Conservation (phyloP, 2,888 invertebrate species). For the Teinopalpus imperialis region DNA sequence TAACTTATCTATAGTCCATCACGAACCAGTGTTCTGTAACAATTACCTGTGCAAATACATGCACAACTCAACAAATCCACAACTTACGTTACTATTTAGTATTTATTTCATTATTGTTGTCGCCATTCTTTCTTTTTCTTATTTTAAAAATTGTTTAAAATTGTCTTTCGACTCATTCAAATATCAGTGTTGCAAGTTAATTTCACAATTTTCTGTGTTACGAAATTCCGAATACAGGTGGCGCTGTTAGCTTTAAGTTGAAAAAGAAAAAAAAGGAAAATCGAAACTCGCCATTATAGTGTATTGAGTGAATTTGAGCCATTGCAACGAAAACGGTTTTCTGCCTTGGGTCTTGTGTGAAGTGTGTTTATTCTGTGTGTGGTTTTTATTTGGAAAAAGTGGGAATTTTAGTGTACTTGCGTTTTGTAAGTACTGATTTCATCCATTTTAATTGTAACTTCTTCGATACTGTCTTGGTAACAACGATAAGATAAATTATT, state of each 20-base stretch:
- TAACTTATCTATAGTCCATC: no score
- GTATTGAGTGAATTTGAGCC: slow-evolving; percentile 43
- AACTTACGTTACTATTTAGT: no score
- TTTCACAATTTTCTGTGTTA: neutral
- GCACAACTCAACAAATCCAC: no score
- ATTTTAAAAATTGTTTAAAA: no score
- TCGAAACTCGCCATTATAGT: slow-evolving; percentile 56
- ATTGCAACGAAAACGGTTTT: slow-evolving; percentile 76
- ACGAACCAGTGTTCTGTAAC: no score
- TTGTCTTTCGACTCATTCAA: no score
- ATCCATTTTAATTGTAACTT: slow-evolving; percentile 29
- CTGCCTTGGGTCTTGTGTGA: slow-evolving; percentile 76
- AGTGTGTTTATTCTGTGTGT: slow-evolving; percentile 71
- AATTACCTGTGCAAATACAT: no score
- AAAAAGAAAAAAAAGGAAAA: slow-evolving; percentile 52
- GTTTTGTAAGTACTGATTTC: slow-evolving; percentile 65
- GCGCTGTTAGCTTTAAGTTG: slow-evolving; percentile 40
- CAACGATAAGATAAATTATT: slow-evolving; percentile 34
- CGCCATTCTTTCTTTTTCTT: slow-evolving; percentile 6
- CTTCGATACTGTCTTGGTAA: slow-evolving; percentile 24
- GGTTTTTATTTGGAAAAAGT: slow-evolving; percentile 62
- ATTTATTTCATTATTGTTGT: no score
- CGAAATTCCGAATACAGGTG: slow-evolving; percentile 40
- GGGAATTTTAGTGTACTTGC: slow-evolving; percentile 61
- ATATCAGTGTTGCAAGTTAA: slow-evolving; percentile 16